Evolutionary conservation across 2,113 vertebrate species (phyloP).

Genomic region (Boulengeromyrus knoepffleri): DNA sequence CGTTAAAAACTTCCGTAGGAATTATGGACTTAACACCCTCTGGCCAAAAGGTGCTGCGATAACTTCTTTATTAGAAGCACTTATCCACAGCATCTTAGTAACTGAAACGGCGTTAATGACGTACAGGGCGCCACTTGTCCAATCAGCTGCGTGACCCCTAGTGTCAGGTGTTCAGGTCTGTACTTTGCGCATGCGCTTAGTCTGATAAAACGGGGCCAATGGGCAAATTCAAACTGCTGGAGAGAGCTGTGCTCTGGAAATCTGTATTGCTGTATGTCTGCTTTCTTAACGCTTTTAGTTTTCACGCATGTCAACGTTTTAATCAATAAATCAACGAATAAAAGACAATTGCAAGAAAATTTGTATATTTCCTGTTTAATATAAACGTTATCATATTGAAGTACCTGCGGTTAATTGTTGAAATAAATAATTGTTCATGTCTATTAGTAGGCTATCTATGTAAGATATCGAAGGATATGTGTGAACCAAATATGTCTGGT

Average conservation of each 20-base stretch:
- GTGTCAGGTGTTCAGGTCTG: no score
- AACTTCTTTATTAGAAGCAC: not conserved
- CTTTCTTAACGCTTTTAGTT: not conserved
- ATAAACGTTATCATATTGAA: not conserved
- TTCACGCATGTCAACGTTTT: not conserved
- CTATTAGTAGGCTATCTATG: not conserved
- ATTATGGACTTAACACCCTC: no score
- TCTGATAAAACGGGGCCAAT: not conserved
- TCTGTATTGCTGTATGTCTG: not conserved
- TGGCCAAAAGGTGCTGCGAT: not conserved
- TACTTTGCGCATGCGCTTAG: not conserved
- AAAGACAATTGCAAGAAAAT: not conserved
- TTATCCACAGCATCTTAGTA: not conserved
- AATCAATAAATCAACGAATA: not conserved
- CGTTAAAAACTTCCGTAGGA: no score
- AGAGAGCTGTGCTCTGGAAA: not conserved
- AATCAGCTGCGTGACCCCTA: no score
- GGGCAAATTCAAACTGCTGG: not conserved
- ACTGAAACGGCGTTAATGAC: not conserved
- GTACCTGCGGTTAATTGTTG: not conserved
- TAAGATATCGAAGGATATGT: not conserved
- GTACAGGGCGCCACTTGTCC: not conserved
- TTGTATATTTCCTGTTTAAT: not conserved
- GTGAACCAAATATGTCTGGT: not conserved
- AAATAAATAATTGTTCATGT: not conserved